Base-by-base conservation (phyloP, 2,888 invertebrate genomes). In the Lysandra bellargus region DNA sequence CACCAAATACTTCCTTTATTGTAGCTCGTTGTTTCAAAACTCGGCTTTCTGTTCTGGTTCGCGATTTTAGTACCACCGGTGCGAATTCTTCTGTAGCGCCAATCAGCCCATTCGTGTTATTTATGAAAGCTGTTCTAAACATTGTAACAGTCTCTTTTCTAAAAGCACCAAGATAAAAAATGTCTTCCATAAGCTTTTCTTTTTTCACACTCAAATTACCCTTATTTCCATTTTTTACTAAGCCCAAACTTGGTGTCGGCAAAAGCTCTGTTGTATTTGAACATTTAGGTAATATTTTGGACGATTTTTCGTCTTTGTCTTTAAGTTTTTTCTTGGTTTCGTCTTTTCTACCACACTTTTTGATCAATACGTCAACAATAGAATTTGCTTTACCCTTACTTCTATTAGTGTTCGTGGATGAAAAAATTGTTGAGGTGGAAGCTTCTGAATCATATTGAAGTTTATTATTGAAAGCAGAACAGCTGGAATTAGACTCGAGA, bases 1-100 rank as follows among this genome's bases (percentile, higher is more conserved):
- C 94, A 0, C 97, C 97, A 88, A 98, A 98, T 2, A 98, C 97
- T 91, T 98, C 97, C 83, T 97, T 96, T 73, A 97, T 97, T 3
- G 97, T 97, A 72, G 97, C 97, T 84, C 97, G 95, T 86, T 97
- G 96, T 88, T 97, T 97, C 57, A 93, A 84, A 74, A 96, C 95
- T 84, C 97, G 95, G 76, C 97, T 97, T 87, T 97, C 97, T 57
- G 96, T 97, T 84, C 97, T 95, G 30, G 97, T 97, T 84, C 97
- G 95, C 75, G 97, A 96, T 86, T 97, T 96, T 80, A 97, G 86
- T 78, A 97, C 96, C 57, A 97, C 95, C 0, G 97, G 96, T 53
- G 96, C 95, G 85, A 97, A 97, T 82, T 95, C 95, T 88, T 95
- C 95, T 23, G 95, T 95, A 69, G 95, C 95, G 82, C 95, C 95